phyloP scores from a whole-genome alignment of 2,113 vertebrate genomes.

The Eudyptes chrysolophus region DNA sequence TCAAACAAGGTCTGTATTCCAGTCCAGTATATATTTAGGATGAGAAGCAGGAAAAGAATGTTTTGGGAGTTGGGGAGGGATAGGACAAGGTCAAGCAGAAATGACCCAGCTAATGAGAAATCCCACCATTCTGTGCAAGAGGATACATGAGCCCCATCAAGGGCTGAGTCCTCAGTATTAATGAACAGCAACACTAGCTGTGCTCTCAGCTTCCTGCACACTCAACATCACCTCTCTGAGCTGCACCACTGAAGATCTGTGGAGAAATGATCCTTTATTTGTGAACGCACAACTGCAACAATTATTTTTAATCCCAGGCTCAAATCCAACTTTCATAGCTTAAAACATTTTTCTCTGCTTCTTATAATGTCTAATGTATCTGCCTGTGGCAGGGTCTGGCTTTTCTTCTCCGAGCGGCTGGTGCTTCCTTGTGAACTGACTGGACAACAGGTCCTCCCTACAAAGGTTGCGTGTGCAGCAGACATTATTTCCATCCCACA shows the following conservation, averaged over 20 bases:
- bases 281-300: not conserved
- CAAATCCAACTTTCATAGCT: not conserved
- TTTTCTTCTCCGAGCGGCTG: not conserved
- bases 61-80: not conserved
- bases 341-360: not conserved
- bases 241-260: not conserved
- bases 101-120: not conserved
- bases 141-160: not conserved
- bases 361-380: not conserved
- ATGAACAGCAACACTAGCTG: not conserved
- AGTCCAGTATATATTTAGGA: not conserved
- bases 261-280: not conserved
- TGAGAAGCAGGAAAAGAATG: not conserved
- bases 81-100: not conserved
- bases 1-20: slow-evolving; percentile 11
- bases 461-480: not conserved
- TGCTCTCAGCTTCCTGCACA: not conserved
- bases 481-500: not conserved
- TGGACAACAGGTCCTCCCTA: not conserved
- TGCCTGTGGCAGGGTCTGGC: not conserved
- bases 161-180: not conserved
- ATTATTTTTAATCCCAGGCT: not conserved
- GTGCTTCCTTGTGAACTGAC: not conserved
- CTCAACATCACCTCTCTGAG: not conserved
- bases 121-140: not conserved